Evolutionary conservation across 2,888 invertebrate genomes (phyloP).

Genomic region (Conchocele bisecta): DNA sequence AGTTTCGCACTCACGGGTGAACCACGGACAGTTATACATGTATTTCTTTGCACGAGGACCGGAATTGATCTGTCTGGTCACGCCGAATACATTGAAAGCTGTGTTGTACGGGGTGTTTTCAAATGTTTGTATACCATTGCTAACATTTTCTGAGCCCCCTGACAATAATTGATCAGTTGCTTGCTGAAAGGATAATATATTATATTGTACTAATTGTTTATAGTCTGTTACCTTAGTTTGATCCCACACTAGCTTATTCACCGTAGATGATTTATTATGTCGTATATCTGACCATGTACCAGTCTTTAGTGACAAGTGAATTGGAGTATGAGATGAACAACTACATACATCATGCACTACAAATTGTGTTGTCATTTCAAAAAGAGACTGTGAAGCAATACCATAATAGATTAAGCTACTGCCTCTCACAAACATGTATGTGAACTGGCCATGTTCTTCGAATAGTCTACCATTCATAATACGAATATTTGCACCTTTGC

Average conservation of each 20-base stretch:
- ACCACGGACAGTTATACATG: slow-evolving; percentile 5
- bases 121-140: not conserved
- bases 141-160: not conserved
- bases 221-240: not conserved
- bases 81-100: slow-evolving; percentile 3
- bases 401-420: slow-evolving; percentile 1
- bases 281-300: not conserved
- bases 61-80: not conserved
- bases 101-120: not conserved
- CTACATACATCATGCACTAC: not conserved
- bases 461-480: slow-evolving; percentile 14
- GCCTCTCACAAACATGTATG: not conserved
- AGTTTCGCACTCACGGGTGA: not conserved
- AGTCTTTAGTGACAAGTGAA: slow-evolving; percentile 6
- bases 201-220: not conserved
- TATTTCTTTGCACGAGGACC: not conserved
- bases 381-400: not conserved
- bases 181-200: not conserved
- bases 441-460: slow-evolving; percentile 1
- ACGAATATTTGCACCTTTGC: not conserved
- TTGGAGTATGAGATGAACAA: slow-evolving; percentile 11
- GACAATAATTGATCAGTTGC: not conserved
- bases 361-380: not conserved
- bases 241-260: not conserved
- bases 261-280: not conserved